Evolutionary conservation across 2,113 vertebrate genomes (phyloP), one percentile per base, ranked within the genome.

Genomic region (Grantiella picta): DNA sequence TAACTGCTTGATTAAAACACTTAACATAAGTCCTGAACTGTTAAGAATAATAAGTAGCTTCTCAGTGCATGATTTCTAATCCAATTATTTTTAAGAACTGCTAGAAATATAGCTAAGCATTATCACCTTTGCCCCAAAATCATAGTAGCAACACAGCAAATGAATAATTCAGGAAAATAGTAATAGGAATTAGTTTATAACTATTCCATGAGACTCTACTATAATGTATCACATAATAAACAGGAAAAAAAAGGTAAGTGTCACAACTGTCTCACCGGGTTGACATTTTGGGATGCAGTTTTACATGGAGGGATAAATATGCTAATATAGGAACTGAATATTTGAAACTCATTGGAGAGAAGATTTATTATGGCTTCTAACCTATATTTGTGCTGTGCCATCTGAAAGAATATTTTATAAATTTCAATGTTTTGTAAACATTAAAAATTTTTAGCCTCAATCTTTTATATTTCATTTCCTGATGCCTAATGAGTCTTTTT

Each of bases 1-100:
- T 95, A 95, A 47, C 83, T 59, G 52, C 91, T 93, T 95, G 91
- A 96, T 96, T 96, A 96, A 97, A 97, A 90, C 75, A 90, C 78
- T 96, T 96, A 93, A 93, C 42, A 45, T 63, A 92, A 83, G 72
- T 81, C 72, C 78, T 92, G 88, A 95, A 95, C 25, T 7, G 5
- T 86, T 84, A 86, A 95, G 91, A 97, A 97, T 95, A 95, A 93
- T 84, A 95, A 97, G 68, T 42, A 85, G 71, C 40, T 75, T 72
- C 91, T 96, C 90, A 36, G 56, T 68, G 81, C 65, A 65, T 75
- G 79, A 95, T 96, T 96, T 97, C 91, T 92, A 86, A 95, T 85
- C 65, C 91, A 96, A 96, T 97, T 97, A 95, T 90, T 96, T 92
- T 94, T 94, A 94, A 93, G 83, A 93, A 89, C 75, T 81, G 76